A percentile compares a stretch with the other conserved stretches of the same genome.
Conservation (phyloP, 2,888 invertebrate genomes). For the Amorpha juglandis region DNA sequence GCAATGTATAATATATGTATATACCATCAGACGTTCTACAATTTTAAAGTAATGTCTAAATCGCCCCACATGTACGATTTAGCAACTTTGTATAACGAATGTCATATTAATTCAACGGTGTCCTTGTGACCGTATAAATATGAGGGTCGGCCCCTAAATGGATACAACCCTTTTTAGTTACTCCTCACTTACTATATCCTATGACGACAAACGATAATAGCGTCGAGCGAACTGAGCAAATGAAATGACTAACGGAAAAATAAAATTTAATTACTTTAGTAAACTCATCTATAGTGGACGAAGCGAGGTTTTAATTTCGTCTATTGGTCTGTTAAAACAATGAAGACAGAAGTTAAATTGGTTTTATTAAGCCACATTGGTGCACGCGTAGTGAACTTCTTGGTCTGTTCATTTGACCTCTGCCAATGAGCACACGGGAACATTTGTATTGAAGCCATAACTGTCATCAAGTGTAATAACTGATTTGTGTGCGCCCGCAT, state of each 20-base stretch:
- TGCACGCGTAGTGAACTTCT: slow-evolving; percentile 57
- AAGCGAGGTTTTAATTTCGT: slow-evolving; percentile 29
- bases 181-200: slow-evolving; percentile 68
- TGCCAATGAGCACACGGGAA: slow-evolving; percentile 74
- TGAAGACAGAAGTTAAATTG: slow-evolving; percentile 72
- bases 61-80: slow-evolving; percentile 20
- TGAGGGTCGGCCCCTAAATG: slow-evolving; percentile 66
- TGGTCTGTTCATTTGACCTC: slow-evolving; percentile 78
- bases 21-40: not conserved
- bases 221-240: not conserved
- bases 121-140: slow-evolving; percentile 54
- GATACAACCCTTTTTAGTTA: slow-evolving; percentile 72
- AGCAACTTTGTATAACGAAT: slow-evolving; percentile 23
- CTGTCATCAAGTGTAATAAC: slow-evolving; percentile 76
- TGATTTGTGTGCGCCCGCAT: slow-evolving; percentile 75
- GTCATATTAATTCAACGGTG: slow-evolving; percentile 49
- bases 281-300: slow-evolving; percentile 9
- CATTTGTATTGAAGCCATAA: slow-evolving; percentile 67
- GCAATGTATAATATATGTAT: too few relatives aligned
- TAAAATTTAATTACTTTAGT: not conserved
- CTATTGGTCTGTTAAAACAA: slow-evolving; percentile 50
- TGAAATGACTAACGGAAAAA: slow-evolving; percentile 6
- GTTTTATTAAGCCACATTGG: slow-evolving; percentile 65
- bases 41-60: slow-evolving; percentile 20
- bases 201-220: slow-evolving; percentile 42